Evolutionary conservation across 2,113 vertebrate species (phyloP).

Genomic region (Clarias gariepinus): DNA sequence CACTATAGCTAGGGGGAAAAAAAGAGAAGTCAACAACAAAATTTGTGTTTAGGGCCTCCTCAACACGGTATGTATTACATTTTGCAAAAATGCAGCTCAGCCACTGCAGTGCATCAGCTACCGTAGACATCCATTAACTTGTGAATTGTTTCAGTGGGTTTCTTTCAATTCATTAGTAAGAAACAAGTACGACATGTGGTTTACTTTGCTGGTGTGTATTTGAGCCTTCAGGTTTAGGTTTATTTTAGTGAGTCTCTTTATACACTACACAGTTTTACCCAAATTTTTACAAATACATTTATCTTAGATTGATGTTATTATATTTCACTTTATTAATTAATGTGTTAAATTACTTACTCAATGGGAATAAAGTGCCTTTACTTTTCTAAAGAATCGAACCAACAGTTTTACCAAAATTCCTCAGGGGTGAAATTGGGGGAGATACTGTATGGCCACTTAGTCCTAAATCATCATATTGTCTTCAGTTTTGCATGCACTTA

Average conservation of each 20-base stretch:
- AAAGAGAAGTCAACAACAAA: not conserved
- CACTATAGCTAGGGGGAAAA: no score
- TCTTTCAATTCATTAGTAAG: not conserved
- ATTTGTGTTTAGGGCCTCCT: not conserved
- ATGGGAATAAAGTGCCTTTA: no score
- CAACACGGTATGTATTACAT: not conserved
- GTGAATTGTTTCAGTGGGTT: not conserved
- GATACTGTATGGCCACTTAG: no score
- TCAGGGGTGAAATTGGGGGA: no score
- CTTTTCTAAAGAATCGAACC: no score
- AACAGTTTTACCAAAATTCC: no score
- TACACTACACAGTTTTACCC: not conserved
- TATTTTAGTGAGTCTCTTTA: not conserved
- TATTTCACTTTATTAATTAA: not conserved
- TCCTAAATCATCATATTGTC: no score
- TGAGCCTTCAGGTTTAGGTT: not conserved
- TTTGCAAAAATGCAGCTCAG: not conserved
- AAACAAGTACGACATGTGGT: not conserved
- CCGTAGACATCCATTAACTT: not conserved
- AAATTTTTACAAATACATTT: not conserved
- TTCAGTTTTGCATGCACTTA: no score
- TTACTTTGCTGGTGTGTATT: not conserved
- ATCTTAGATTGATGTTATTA: not conserved
- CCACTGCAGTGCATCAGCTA: not conserved
- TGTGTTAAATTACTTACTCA: no score